Evolutionary conservation across 2,113 vertebrate species (phyloP).

Genomic region (Panthera tigris): DNA sequence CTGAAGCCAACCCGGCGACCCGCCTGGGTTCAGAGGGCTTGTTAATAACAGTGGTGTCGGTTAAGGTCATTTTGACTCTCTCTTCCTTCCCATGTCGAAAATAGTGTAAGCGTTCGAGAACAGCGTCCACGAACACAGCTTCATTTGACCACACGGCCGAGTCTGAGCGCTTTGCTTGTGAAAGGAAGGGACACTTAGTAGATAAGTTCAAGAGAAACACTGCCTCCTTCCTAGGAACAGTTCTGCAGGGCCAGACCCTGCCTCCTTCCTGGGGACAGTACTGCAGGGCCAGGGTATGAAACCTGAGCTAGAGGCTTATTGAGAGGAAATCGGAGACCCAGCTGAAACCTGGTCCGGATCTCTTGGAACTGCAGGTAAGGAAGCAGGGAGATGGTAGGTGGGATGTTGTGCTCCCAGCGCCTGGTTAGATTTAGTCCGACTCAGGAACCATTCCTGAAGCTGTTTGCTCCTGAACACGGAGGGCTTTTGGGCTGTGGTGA

Average conservation of each 20-base stretch:
- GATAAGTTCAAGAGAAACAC: not conserved
- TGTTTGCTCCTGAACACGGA: accelerated
- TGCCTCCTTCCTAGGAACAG: too few species aligned
- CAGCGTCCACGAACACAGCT: accelerated
- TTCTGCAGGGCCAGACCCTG: too few species aligned
- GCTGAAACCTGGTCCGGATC: not conserved
- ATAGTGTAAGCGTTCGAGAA: accelerated
- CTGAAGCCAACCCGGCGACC: not conserved
- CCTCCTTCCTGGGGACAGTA: accelerated
- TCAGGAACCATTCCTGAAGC: not conserved
- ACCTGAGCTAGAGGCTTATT: not conserved
- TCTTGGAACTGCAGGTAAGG: accelerated
- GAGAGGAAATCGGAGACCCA: not conserved
- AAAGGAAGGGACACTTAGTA: accelerated
- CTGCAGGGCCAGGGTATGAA: accelerated
- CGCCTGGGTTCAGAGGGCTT: not conserved
- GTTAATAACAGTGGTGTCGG: not conserved
- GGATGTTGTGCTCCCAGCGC: not conserved
- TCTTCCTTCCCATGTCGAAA: not conserved
- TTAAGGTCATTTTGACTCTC: not conserved
- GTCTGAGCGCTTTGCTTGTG: not conserved
- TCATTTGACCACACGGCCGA: accelerated
- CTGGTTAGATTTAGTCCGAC: accelerated
- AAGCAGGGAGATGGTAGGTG: accelerated
- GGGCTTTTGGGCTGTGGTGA: not conserved